These are phyloP conservation scores for Dryas iulia DNA, from an alignment of 1,140 invertebrate species.

Conservation along the genomic window DNA sequence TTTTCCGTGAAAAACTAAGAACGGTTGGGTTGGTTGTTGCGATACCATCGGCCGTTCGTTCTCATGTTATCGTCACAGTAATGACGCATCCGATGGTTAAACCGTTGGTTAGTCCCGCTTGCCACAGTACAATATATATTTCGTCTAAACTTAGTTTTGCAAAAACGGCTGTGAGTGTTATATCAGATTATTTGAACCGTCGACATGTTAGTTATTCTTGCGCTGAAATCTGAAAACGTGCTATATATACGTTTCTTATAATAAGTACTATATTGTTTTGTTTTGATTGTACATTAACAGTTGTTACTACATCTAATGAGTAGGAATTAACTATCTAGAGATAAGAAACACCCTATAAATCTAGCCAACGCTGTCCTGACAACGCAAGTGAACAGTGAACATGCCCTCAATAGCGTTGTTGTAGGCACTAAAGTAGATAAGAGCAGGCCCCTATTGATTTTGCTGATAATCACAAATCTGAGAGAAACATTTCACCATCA, in stretches of 20 bases:
- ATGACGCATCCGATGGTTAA: constrained; percentile 59
- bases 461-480: constrained; percentile 51
- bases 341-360: constrained; percentile 17
- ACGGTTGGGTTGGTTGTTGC: constrained; percentile 37
- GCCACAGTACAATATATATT: constrained; percentile 6
- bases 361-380: constrained; percentile 19
- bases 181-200: constrained; percentile 9
- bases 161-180: constrained; percentile 54
- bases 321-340: background rate
- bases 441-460: constrained; percentile 56
- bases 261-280: background rate
- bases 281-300: background rate
- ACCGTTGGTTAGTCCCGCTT: constrained; percentile 61
- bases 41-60: constrained; percentile 53
- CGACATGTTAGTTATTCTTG: background rate
- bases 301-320: background rate
- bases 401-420: constrained; percentile 38
- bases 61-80: constrained; percentile 53
- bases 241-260: background rate
- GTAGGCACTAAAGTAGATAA: constrained; percentile 41
- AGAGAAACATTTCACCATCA: constrained; percentile 68
- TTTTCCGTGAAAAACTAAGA: constrained; percentile 76
- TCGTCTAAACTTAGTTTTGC: constrained; percentile 5
- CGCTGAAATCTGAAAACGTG: background rate
- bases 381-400: constrained; percentile 38